Base-by-base conservation (phyloP, 2,888 invertebrate species). In the Lycophotia porphyrea region DNA sequence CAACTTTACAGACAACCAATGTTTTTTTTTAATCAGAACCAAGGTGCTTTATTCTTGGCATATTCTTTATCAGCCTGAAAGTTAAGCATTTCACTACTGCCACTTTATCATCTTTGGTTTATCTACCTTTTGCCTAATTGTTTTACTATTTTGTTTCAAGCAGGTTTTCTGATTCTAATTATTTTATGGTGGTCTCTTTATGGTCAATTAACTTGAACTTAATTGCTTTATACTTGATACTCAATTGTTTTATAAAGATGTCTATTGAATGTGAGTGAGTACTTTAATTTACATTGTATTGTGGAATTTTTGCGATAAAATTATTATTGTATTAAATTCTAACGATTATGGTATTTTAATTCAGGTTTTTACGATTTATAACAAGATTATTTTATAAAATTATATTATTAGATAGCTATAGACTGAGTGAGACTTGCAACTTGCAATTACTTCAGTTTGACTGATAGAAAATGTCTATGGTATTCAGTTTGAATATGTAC, bases 191-290 rank as follows among this genome's bases (percentile, higher is more conserved):
- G 74, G 34, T 61, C 72, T 64, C 69, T 84, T 76, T 78, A 80
- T 75, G 87, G 73, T 71, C 85, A 87, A 87, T 86, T 87, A 82
- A 85, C 80, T 78, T 74, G 47, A 77, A 87, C 82, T 78, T 86
- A 87, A 87, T 87, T 86, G 73, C 85, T 87, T 85, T 72, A 84
- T 86, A 84, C 83, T 78, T 78, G 83, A 85, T 78, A 86, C 71
- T 34, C 84, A 83, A 83, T 86, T 86, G 84, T 84, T 86, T 84
- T 84, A 84, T 83, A 86, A 83, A 84, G 84, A 74, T 86, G 79
- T 84, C 60, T 64, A 83, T 79, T 83, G 44, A 67, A 83, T 78
- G 68, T 55, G 34, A 74, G 64, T 75, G 42, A 70, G 42, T 34
- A 66, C 52, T 74, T 78, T 39, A 74, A 74, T 85, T 80, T 85